Conservation (phyloP, 2,113 vertebrate genomes). For the Dolichotis patagonum region DNA sequence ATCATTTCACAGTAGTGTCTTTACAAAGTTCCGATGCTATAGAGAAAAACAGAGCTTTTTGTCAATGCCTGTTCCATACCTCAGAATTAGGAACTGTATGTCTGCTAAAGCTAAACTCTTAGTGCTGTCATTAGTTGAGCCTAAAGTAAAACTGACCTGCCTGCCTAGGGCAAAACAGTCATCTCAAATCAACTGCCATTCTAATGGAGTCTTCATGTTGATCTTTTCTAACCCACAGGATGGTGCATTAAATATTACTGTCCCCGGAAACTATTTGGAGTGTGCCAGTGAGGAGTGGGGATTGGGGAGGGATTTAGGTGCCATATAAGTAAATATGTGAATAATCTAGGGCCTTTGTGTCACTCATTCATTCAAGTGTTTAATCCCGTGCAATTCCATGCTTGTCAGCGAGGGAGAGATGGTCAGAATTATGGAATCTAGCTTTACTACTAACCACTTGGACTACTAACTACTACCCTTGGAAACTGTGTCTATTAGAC, state of each 20-base stretch:
- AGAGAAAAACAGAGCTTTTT: neutral
- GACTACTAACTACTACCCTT: neutral
- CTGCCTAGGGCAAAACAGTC: slow-evolving; percentile 49
- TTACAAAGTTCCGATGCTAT: neutral
- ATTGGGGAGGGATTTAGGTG: neutral
- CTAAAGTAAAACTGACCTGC: slow-evolving; percentile 48
- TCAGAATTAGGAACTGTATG: neutral
- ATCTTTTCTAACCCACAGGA: slow-evolving; percentile 6
- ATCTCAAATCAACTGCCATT: slow-evolving; percentile 7
- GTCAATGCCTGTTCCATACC: neutral
- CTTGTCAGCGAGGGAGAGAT: neutral
- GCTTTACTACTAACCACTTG: neutral
- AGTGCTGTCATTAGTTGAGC: slow-evolving; percentile 26
- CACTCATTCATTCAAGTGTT: neutral
- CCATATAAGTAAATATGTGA: neutral
- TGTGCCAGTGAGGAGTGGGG: neutral
- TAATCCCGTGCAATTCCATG: too few species aligned
- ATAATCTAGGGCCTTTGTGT: neutral
- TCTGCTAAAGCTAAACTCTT: slow-evolving; percentile 19
- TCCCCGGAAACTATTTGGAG: neutral
- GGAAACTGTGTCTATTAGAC: neutral
- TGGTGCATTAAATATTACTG: slow-evolving; percentile 34
- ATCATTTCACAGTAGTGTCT: neutral
- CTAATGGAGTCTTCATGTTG: neutral
- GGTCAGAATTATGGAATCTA: neutral